A percentile compares a stretch with the other conserved stretches of the same genome.
phyloP scores from a whole-genome alignment of 2,113 vertebrate genomes.

The Ctenodactylus gundi region DNA sequence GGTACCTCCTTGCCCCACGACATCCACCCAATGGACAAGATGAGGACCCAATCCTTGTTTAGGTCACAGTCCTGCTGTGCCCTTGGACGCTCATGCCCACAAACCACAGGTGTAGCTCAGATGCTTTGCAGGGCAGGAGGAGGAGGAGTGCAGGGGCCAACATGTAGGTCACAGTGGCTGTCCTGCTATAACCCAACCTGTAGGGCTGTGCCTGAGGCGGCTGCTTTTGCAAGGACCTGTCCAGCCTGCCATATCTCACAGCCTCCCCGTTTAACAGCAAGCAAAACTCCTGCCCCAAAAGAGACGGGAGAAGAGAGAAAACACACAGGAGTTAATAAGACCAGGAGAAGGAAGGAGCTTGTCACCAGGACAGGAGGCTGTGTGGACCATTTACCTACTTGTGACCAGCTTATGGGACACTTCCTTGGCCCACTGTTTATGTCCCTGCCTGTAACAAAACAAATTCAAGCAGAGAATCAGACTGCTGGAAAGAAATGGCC shows the following conservation, averaged over 20 bases:
- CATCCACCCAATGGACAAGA: neutral
- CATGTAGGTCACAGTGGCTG: too few relatives aligned
- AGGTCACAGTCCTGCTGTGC: neutral
- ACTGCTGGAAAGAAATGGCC: neutral
- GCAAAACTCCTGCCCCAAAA: neutral
- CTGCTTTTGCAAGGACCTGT: neutral
- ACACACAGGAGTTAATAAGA: neutral
- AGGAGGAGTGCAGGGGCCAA: neutral
- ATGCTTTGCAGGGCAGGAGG: neutral
- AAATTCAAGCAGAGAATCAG: neutral
- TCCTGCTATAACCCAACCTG: neutral
- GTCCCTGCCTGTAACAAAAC: neutral
- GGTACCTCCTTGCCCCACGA: neutral
- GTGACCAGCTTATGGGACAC: neutral
- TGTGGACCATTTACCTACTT: neutral
- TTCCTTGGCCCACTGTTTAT: constrained; percentile 32
- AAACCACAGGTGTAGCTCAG: neutral
- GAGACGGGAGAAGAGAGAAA: neutral
- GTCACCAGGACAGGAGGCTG: neutral
- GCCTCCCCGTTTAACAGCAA: neutral
- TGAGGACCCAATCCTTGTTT: neutral
- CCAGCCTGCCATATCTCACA: neutral
- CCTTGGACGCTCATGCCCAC: neutral
- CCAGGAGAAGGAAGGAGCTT: too few relatives aligned
- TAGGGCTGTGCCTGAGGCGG: neutral